Conservation (phyloP, 2,888 invertebrate species). For the Scrobipalpa atriplicella region DNA sequence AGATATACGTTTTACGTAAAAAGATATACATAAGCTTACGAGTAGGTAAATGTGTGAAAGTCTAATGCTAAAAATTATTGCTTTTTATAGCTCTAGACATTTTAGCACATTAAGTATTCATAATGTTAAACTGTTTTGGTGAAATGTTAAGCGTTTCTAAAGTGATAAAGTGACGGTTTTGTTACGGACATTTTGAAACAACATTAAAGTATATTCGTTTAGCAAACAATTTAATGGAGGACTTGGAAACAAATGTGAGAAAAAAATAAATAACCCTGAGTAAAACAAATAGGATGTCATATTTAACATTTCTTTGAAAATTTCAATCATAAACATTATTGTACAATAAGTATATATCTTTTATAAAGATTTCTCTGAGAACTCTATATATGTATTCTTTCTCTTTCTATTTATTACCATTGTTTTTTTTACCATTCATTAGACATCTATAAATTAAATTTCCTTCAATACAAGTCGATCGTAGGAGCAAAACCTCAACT, state of each 20-base stretch:
- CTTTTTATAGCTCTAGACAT: not conserved
- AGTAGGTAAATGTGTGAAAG: conserved; percentile 8
- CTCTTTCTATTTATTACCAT: not conserved
- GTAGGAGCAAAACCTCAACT: conserved; percentile 50
- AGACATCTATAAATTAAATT: conserved; percentile 31
- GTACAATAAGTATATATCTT: too few relatives aligned
- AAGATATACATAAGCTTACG: not conserved
- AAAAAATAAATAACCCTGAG: not conserved
- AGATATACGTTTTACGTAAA: not conserved
- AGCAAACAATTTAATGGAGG: not conserved
- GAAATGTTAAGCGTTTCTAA: not conserved
- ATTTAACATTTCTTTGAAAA: too few relatives aligned
- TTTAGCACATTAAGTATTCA: not conserved
- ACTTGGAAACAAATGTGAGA: not conserved
- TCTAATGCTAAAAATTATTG: not conserved
- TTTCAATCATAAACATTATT: too few relatives aligned
- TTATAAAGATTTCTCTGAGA: too few relatives aligned
- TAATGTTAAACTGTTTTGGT: not conserved
- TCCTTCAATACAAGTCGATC: conserved; percentile 55
- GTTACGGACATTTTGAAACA: not conserved
- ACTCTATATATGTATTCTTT: too few relatives aligned
- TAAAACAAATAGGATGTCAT: not conserved
- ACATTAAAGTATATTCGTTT: not conserved
- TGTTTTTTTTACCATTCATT: not conserved
- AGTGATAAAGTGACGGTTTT: not conserved